phyloP scores from a whole-genome alignment of 2,113 vertebrate genomes.

The Polyodon spathula region DNA sequence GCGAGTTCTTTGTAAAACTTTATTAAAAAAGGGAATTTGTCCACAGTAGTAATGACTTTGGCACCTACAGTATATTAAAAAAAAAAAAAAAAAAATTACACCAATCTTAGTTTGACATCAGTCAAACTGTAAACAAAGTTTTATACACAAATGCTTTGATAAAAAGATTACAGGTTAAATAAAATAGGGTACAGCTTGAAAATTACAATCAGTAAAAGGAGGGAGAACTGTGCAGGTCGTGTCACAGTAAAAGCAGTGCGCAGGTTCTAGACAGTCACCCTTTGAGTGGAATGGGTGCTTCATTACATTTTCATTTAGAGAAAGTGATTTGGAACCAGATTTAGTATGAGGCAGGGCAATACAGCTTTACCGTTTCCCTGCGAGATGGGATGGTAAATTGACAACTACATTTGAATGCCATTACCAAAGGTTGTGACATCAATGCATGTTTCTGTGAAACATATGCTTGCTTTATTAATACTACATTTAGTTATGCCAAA shows the following conservation, averaged over 20 bases:
- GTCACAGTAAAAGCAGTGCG: conserved; percentile 40
- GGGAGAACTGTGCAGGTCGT: conserved; percentile 21
- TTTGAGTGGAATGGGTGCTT: no score
- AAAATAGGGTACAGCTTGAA: conserved; percentile 26
- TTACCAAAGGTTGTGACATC: no score
- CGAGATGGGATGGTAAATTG: no score
- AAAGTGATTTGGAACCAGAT: no score
- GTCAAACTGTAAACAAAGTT: conserved; percentile 21
- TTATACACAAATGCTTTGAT: conserved; percentile 54
- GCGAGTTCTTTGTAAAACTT: conserved; percentile 49
- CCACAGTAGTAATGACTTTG: conserved; percentile 98
- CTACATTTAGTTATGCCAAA: no score
- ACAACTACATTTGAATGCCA: no score
- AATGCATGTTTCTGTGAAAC: no score
- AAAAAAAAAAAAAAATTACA: conserved; percentile 13
- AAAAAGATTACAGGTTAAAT: conserved; percentile 54
- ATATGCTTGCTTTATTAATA: no score
- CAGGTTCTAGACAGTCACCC: no score
- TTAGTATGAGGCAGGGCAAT: no score
- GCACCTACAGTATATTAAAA: conserved; percentile 80
- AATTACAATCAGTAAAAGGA: conserved; percentile 48
- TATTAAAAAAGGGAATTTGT: conserved; percentile 66
- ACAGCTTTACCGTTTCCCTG: no score
- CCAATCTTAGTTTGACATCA: conserved; percentile 58
- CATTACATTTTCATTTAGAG: no score